Evolutionary conservation across 53 echinoderm and acorn worm species (phyloP), one percentile per base, ranked within the genome.

Genomic region (Henricia sp.): DNA sequence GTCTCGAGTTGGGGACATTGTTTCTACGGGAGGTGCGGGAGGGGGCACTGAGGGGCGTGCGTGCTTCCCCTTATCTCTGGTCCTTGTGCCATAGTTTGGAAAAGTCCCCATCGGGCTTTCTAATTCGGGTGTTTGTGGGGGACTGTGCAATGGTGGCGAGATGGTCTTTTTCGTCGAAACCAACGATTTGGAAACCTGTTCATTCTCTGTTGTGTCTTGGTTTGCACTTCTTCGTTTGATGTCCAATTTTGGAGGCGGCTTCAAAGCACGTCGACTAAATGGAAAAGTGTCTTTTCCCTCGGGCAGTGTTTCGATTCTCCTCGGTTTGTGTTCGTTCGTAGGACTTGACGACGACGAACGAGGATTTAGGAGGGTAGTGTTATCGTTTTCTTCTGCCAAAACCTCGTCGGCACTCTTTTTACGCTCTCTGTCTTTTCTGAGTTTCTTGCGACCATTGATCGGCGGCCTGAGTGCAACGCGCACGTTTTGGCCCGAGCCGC

Each of bases 1-100:
- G 23, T 85, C 50, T 13, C 86, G 84, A 11, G 64, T 57, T 3
- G 93, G 95, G 43, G 80, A 80, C 3, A 80, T 36, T 33, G 43
- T 41, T 30, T 80, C 80, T 1, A 60, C 48, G 24, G 97, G 99
- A 17, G 99, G 99, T 21, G 92, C 92, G 34, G 99, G 99, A 3
- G 99, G 99, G 54, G 92, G 94, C 44, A 84, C 76, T 13, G 90
- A 84, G 17, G 99, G 99, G 27, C 92, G 80, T 2, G 87, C 85
- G 48, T 11, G 80, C 46, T 62, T 60, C 5, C 30, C 80, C 48
- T 80, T 85, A 62, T 77, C 68, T 69, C 58, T 19, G 63, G 85
- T 54, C 48, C 62, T 59, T 1, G 71, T 77, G 25, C 90, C 85
- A 53, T 76, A 74, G 42, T 76, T 80, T 56, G 63, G 75, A 39